Percentiles rank a stretch among this genome's conserved stretches.
Evolutionary conservation across 2,113 vertebrate species (phyloP).

Genomic region (Anarrhichthys ocellatus): DNA sequence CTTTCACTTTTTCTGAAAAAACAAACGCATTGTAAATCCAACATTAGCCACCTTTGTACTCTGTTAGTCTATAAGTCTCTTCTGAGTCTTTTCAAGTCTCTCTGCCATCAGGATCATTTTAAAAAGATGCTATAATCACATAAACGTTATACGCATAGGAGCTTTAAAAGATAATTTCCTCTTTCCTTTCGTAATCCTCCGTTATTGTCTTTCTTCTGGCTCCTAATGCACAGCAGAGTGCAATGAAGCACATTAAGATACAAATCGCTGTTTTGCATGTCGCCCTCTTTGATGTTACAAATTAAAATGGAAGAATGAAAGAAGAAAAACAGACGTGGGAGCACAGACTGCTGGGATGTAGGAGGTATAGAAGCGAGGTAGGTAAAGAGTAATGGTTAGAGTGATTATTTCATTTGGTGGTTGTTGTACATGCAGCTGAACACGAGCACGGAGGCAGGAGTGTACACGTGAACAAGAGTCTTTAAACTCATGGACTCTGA

Average conservation of each 20-base stretch:
- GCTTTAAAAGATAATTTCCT: slow-evolving; percentile 15
- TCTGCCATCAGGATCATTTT: not conserved
- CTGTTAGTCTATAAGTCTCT: not conserved
- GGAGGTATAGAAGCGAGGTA: not conserved
- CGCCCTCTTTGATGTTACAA: not conserved
- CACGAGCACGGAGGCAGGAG: slow-evolving; percentile 13
- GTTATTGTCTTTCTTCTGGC: slow-evolving; percentile 7
- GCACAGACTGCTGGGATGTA: not conserved
- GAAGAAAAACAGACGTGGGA: not conserved
- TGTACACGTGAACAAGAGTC: not conserved
- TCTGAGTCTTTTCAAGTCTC: slow-evolving; percentile 6
- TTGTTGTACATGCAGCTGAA: slow-evolving; percentile 2
- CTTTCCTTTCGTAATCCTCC: slow-evolving; percentile 4
- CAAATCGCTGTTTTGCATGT: slow-evolving; percentile 14
- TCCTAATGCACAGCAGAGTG: slow-evolving; percentile 18
- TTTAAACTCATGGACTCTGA: slow-evolving; percentile 21
- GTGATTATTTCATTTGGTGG: not conserved
- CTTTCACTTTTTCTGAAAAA: not conserved
- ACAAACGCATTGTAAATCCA: not conserved
- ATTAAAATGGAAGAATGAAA: not conserved
- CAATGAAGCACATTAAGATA: slow-evolving; percentile 19
- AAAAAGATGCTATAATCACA: slow-evolving; percentile 14
- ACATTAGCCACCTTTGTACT: not conserved
- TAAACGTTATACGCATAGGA: not conserved
- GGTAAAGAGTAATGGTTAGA: not conserved